Conservation (phyloP, 2,888 invertebrate species). For the Rhyacophila evoluta region DNA sequence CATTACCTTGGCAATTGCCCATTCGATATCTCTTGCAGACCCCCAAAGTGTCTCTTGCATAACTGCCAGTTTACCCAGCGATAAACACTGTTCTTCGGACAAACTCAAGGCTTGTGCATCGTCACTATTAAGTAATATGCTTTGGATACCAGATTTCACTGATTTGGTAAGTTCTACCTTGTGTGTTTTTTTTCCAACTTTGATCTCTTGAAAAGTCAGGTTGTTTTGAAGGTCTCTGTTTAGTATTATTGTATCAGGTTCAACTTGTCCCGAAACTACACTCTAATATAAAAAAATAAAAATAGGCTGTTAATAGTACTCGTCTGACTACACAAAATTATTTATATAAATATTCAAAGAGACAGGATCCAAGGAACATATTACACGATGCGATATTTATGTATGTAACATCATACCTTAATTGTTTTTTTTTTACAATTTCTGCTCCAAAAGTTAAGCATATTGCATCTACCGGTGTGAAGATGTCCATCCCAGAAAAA, state of each 20-base stretch:
- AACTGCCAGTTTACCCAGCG: conserved; percentile 71
- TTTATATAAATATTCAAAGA: too few relatives aligned
- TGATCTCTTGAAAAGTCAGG: conserved; percentile 64
- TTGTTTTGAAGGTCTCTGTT: conserved; percentile 65
- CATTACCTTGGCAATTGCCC: conserved; percentile 77
- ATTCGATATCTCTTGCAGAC: conserved; percentile 82
- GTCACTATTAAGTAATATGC: conserved; percentile 61
- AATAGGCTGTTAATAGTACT: too few relatives aligned
- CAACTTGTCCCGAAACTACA: conserved; percentile 82
- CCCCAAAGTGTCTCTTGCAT: conserved; percentile 77
- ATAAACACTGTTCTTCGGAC: conserved; percentile 67
- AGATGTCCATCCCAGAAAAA: too few relatives aligned
- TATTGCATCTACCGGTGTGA: too few relatives aligned
- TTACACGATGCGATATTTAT: too few relatives aligned
- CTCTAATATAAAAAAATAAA: conserved; percentile 66
- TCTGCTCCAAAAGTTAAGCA: too few relatives aligned
- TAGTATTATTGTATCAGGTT: conserved; percentile 80
- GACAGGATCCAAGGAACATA: too few relatives aligned
- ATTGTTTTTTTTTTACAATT: too few relatives aligned
- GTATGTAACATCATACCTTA: too few relatives aligned
- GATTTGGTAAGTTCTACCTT: conserved; percentile 62
- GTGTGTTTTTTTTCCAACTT: conserved; percentile 70
- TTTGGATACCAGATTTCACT: conserved; percentile 61
- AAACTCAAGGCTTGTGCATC: conserved; percentile 69
- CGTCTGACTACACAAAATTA: too few relatives aligned